Base-by-base conservation (phyloP, 2,797 vertebrate species). In the Botia almorhae region DNA sequence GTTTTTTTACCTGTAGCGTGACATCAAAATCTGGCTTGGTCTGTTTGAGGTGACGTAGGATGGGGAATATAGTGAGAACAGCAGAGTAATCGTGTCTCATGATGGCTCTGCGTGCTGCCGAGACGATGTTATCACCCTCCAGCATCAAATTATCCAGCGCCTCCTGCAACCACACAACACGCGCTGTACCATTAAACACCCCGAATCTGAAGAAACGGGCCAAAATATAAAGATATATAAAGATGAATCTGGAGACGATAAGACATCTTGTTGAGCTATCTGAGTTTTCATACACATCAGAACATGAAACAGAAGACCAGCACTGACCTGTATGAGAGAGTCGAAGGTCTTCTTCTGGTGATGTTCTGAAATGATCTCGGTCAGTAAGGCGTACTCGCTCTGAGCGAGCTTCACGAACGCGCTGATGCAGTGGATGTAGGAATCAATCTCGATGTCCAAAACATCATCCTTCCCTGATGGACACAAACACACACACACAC, bases 281-380 rank as follows among this genome's bases (percentile, higher is more conserved):
- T n/a, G n/a, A n/a, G n/a, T n/a, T n/a, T n/a, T n/a, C n/a, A n/a
- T n/a, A n/a, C n/a, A n/a, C n/a, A n/a, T n/a, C n/a, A n/a, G n/a
- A n/a, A n/a, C n/a, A n/a, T n/a, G n/a, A n/a, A n/a, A n/a, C n/a
- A n/a, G n/a, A n/a, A n/a, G n/a, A n/a, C 7, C 3, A 0, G 4
- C 2, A 7, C 23, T 77, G 71, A 99, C 98, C 97, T 99, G 98
- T 63, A 99, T 99, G 85, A 99, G 93, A 0, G 97, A 99, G 92
- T 99, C 97, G 11, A 99, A 99, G 71, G 98, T 98, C 90, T 97
- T 98, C 89, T 99, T 99, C 93, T 99, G 98, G 88, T 99, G 97
- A 83, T 98, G 97, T 87, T 99, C 98, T 0, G 98, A 97, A 86
- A 99, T 98, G 81, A 99, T 94, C 48, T 96, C 94, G 0, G 88